Evolutionary conservation across 2,113 vertebrate genomes (phyloP).

Genomic region (Fulica atra): DNA sequence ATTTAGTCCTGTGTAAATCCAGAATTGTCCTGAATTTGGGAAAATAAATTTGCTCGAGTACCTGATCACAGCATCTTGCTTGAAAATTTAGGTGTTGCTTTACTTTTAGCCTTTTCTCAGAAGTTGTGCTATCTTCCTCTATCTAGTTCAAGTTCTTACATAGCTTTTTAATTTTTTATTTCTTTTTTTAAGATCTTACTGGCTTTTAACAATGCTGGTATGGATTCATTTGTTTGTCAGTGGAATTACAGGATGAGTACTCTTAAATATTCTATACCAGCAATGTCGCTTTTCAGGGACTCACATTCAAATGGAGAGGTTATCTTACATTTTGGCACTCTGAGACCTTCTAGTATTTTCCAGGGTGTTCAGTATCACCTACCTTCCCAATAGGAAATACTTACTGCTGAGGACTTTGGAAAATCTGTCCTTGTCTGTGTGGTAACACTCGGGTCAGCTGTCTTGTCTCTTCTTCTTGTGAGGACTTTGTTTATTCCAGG

Average conservation of each 20-base stretch:
- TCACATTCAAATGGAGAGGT: neutral
- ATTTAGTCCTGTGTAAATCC: neutral
- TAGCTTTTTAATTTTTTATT: neutral
- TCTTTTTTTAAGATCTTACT: neutral
- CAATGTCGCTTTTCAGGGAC: neutral
- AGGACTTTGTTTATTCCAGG: neutral
- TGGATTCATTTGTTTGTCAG: neutral
- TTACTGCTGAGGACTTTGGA: neutral
- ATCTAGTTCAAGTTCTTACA: neutral
- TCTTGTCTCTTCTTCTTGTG: neutral
- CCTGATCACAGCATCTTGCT: neutral
- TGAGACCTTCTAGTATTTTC: neutral
- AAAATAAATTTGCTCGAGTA: neutral
- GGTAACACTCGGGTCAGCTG: accelerated
- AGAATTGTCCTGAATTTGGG: neutral
- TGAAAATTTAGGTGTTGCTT: neutral
- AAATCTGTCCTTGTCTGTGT: neutral
- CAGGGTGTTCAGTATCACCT: neutral
- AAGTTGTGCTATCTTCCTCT: neutral
- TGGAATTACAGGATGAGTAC: neutral
- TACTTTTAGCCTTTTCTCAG: neutral
- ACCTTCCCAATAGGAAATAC: neutral
- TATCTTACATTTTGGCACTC: neutral
- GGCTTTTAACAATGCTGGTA: neutral
- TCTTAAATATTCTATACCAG: neutral